Evolutionary conservation across 1,140 invertebrate genomes (phyloP).

Genomic region (Coelopa frigida): DNA sequence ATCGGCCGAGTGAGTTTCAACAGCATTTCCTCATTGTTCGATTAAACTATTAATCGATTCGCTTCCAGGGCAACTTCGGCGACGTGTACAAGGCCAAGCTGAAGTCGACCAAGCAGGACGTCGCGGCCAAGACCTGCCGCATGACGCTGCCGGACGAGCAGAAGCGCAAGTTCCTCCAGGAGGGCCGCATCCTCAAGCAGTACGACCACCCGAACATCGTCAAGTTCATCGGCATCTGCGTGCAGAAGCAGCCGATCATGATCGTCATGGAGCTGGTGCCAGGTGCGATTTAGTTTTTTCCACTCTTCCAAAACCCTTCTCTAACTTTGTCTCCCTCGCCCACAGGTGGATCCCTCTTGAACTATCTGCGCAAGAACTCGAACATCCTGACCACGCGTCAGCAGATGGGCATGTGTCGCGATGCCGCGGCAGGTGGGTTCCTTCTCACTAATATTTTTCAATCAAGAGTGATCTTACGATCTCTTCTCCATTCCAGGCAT

Average conservation of each 20-base stretch:
- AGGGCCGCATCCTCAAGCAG: slow-evolving; percentile 91
- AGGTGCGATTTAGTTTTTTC: slow-evolving; percentile 49
- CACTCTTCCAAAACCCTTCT: not conserved
- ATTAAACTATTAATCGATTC: slow-evolving; percentile 2
- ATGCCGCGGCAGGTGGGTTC: slow-evolving; percentile 72
- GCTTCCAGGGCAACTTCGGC: slow-evolving; percentile 86
- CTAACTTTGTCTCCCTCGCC: slow-evolving; percentile 16
- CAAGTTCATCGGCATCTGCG: slow-evolving; percentile 94
- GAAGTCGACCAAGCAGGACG: slow-evolving; percentile 72
- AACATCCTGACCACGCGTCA: slow-evolving; percentile 60
- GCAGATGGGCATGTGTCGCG: slow-evolving; percentile 83
- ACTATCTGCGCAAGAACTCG: slow-evolving; percentile 75
- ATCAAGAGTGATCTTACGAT: not conserved
- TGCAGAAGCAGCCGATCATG: slow-evolving; percentile 97
- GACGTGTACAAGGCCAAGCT: slow-evolving; percentile 90
- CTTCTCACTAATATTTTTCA: not conserved
- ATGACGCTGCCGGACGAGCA: slow-evolving; percentile 91
- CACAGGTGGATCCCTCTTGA: slow-evolving; percentile 82
- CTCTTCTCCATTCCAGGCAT: slow-evolving; percentile 53
- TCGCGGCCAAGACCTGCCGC: slow-evolving; percentile 94
- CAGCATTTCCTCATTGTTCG: not conserved
- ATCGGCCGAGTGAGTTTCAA: slow-evolving; percentile 74
- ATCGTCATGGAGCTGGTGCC: slow-evolving; percentile 98
- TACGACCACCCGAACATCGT: slow-evolving; percentile 97
- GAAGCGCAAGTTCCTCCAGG: slow-evolving; percentile 92